Evolutionary conservation across 2,888 invertebrate species (phyloP), one percentile per base, ranked within the genome.

Genomic region (Theretra japonica): DNA sequence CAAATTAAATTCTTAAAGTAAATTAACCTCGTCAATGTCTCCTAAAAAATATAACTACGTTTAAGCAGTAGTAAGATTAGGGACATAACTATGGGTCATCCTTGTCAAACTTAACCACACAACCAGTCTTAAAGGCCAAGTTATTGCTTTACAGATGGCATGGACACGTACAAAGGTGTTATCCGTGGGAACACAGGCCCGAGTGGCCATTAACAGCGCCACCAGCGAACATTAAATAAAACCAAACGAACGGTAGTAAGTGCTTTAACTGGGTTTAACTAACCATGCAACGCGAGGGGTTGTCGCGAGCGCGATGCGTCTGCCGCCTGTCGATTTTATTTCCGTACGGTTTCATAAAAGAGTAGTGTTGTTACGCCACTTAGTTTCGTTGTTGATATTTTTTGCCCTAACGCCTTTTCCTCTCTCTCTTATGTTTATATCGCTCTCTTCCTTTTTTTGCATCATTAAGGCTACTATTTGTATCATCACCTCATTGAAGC

Each of bases 261-360:
- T 48, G 21, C 28, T 72, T 73, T 70, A 33, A 76, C 75, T 65
- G 75, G 72, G 73, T 48, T 71, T 73, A 76, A 76, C 78, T 76
- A 77, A 78, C 75, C 75, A 73, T 73, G 70, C 70, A 57, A 65
- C 33, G 30, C 50, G 23, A 62, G 23, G 70, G 30, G 48, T 62
- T 70, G 70, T 30, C 70, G 53, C 50, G 60, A 28, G 3, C 6
- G 30, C 50, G 25, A 25, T 30, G 25, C 28, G 28, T 11, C 17
- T 50, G 19, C 48, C 50, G n/a, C n/a, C 50, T 70, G n/a, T 19
- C n/a, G 50, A 53, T 50, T 50, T 50, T 50, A 15, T 28, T 30
- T 30, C 58, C 8, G 2, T 25, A 58, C 21, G 62, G 6, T n/a
- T n/a, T n/a, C 19, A 21, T 62, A 21, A 21, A 33, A 33, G 8